Percentiles rank a stretch among this genome's conserved stretches.
These are phyloP conservation scores for Meliscaeva auricollis DNA, from an alignment of 2,888 invertebrate species.

Conservation along the genomic window DNA sequence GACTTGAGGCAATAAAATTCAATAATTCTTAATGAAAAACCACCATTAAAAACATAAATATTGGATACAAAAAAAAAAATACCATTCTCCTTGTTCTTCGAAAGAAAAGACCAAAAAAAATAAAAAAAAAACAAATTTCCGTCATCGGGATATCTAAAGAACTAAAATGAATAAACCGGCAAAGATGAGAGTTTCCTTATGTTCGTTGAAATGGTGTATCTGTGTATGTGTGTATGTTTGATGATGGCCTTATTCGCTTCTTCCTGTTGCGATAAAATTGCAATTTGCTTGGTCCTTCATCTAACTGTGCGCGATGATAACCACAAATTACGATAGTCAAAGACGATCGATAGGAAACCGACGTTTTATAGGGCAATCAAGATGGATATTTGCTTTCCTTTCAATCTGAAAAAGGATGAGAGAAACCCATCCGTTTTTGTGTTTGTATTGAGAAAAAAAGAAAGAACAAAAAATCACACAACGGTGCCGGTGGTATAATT, in stretches of 20 bases:
- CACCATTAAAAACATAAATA: constrained; percentile 40
- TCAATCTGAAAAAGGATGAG: constrained; percentile 20
- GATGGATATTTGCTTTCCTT: constrained; percentile 56
- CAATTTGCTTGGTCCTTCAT: constrained; percentile 54
- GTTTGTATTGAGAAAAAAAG: not conserved
- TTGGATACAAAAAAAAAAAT: constrained; percentile 22
- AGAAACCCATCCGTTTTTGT: constrained; percentile 14
- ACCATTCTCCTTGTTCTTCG: not conserved
- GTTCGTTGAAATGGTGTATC: not conserved
- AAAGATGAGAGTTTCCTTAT: not conserved
- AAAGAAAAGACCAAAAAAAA: not conserved
- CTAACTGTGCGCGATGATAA: constrained; percentile 36
- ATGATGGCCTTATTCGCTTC: not conserved
- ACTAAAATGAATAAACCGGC: constrained; percentile 1
- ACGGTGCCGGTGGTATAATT: not conserved
- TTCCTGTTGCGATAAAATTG: constrained; percentile 57
- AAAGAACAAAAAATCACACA: not conserved
- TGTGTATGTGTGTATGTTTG: not conserved
- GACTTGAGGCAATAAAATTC: constrained; percentile 17
- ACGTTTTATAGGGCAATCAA: constrained; percentile 68
- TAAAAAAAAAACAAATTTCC: constrained; percentile 49
- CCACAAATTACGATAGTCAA: constrained; percentile 61
- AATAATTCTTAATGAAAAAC: constrained; percentile 52
- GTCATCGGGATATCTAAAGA: constrained; percentile 36
- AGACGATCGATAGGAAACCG: constrained; percentile 66